These are phyloP conservation scores for Metallyticus violacea DNA, from an alignment of 2,888 invertebrate species.

Conservation along the genomic window DNA sequence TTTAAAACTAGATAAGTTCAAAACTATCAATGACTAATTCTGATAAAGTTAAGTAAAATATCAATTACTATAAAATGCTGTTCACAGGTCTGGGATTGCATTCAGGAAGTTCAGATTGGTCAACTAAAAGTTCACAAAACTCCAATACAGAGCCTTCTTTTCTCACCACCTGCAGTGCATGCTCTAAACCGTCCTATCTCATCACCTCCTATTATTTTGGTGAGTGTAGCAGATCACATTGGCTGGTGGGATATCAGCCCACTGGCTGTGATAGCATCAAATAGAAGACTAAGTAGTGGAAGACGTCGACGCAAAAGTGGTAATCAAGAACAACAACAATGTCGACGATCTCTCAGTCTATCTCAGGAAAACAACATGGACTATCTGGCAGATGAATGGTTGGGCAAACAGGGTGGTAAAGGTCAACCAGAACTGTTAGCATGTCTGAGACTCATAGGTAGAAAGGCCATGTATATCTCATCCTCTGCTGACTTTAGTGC, in stretches of 20 bases:
- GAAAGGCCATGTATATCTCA: conserved; percentile 42
- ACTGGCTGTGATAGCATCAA: conserved; percentile 30
- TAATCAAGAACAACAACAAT: background rate
- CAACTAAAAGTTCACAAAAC: conserved; percentile 54
- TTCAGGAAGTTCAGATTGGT: conserved; percentile 46
- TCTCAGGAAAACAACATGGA: background rate
- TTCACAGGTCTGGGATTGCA: conserved; percentile 52
- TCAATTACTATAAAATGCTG: background rate
- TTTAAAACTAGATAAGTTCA: too few species aligned
- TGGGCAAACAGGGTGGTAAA: conserved; percentile 37
- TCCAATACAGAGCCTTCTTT: conserved; percentile 52
- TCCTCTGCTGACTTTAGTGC: conserved; percentile 51
- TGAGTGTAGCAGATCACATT: conserved; percentile 57
- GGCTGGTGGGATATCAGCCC: conserved; percentile 58
- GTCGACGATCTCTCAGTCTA: background rate
- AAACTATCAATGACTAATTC: too few species aligned
- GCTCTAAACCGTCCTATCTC: conserved; percentile 37
- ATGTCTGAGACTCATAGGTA: conserved; percentile 45
- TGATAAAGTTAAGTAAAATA: background rate
- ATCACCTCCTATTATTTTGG: conserved; percentile 51
- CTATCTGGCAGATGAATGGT: conserved; percentile 30
- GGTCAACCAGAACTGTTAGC: conserved; percentile 43
- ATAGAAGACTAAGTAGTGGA: background rate
- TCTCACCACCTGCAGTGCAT: conserved; percentile 49
- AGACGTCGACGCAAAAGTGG: background rate